These are phyloP conservation scores for Kryphioiulus occultus DNA, from an alignment of 2,888 invertebrate genomes.

Conservation along the genomic window DNA sequence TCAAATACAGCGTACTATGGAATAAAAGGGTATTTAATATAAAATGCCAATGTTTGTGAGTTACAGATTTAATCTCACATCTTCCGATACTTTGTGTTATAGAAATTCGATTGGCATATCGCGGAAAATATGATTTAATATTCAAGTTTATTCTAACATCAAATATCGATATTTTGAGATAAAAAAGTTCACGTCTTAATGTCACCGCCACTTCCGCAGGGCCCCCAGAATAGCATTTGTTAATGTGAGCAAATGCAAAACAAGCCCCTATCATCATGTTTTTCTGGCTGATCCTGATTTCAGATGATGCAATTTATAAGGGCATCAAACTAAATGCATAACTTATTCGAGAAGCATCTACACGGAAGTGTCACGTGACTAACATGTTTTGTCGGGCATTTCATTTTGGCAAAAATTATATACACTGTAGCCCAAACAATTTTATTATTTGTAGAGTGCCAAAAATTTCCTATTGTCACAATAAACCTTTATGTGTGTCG, in stretches of 20 bases:
- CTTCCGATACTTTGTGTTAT: neutral
- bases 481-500: too few relatives aligned
- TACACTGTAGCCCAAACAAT: too few relatives aligned
- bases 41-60: neutral
- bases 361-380: neutral
- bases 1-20: too few relatives aligned
- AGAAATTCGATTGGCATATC: neutral
- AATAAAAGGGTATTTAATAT: neutral
- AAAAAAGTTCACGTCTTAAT: neutral
- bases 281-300: neutral
- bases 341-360: neutral
- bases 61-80: neutral
- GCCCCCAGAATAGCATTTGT: neutral
- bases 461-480: too few relatives aligned
- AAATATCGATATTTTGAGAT: neutral
- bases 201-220: neutral
- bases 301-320: neutral
- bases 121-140: too few relatives aligned
- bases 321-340: neutral
- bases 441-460: too few relatives aligned
- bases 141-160: neutral
- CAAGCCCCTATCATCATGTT: neutral
- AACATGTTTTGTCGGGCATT: neutral
- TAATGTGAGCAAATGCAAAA: neutral
- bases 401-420: neutral